These are phyloP conservation scores for Rhodophaea formosa DNA, from an alignment of 2,888 invertebrate species.

Conservation along the genomic window DNA sequence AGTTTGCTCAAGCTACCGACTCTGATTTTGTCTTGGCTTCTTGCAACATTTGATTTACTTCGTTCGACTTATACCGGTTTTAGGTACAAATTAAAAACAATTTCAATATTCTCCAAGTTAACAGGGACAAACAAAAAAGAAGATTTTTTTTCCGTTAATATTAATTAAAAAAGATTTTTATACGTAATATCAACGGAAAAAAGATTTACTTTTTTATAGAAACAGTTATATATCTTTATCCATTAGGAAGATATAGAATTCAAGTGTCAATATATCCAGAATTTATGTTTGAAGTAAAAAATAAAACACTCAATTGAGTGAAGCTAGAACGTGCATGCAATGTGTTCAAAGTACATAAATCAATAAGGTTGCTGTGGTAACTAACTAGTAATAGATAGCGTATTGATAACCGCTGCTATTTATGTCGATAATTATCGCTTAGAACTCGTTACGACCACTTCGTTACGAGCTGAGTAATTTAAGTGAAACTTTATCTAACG, in stretches of 20 bases:
- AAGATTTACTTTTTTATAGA: too few relatives aligned
- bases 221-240: too few relatives aligned
- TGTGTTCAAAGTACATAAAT: constrained; percentile 14
- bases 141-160: too few relatives aligned
- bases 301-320: too few relatives aligned
- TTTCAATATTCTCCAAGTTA: too few relatives aligned
- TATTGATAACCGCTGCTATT: constrained; percentile 4
- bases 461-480: not conserved
- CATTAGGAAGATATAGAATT: too few relatives aligned
- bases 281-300: too few relatives aligned
- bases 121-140: too few relatives aligned
- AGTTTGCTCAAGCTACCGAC: constrained; percentile 21
- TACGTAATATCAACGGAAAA: too few relatives aligned
- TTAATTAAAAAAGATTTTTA: too few relatives aligned
- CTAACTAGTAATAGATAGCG: constrained; percentile 10
- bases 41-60: constrained; percentile 2
- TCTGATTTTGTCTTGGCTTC: constrained; percentile 26
- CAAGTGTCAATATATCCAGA: too few relatives aligned
- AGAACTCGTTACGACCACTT: not conserved
- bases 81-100: not conserved
- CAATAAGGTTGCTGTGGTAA: constrained; percentile 18
- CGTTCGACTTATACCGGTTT: not conserved
- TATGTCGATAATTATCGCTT: constrained; percentile 8
- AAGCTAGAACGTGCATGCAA: not conserved
- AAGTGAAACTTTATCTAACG: not conserved